Conservation (phyloP, 2,888 invertebrate species). For the Podabrus alpinus region DNA sequence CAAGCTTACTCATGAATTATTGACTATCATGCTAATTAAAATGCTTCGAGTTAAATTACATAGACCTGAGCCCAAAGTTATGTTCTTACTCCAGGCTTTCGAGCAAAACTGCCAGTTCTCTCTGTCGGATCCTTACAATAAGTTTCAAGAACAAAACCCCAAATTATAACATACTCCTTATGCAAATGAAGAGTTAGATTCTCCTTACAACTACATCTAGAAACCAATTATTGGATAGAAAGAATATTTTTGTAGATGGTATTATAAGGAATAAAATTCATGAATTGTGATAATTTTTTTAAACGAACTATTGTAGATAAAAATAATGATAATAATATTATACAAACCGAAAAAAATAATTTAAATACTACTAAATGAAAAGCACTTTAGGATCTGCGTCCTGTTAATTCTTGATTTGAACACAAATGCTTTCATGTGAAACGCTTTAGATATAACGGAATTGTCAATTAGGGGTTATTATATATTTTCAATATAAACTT, state of each 20-base stretch:
- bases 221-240: background rate
- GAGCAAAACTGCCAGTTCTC: background rate
- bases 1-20: no score
- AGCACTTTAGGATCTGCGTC: background rate
- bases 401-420: background rate
- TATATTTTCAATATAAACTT: background rate
- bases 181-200: background rate
- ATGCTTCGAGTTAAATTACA: background rate
- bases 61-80: background rate
- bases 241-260: background rate
- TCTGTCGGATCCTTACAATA: background rate
- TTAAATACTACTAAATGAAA: background rate
- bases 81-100: background rate
- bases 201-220: background rate
- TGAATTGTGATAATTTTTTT: background rate
- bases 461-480: background rate
- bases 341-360: background rate
- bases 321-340: background rate
- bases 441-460: background rate
- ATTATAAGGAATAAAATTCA: background rate
- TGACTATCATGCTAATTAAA: background rate
- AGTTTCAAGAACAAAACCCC: background rate
- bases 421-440: background rate
- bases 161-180: background rate
- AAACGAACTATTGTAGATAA: background rate